A percentile compares a stretch with the other conserved stretches of the same genome.
Conservation (phyloP, 2,797 vertebrate genomes). For the Garrulus glandarius region DNA sequence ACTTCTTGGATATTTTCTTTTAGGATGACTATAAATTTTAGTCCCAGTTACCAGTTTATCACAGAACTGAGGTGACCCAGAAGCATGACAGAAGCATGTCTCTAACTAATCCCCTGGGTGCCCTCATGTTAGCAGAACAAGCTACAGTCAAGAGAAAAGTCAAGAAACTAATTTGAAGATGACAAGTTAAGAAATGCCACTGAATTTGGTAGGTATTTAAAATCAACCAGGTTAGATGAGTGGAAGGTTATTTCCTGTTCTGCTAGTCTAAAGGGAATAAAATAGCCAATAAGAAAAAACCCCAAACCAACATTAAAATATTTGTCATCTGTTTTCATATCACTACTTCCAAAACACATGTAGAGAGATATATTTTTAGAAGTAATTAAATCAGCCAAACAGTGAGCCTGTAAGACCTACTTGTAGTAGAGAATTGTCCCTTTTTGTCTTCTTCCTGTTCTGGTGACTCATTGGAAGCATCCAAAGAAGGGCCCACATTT, state of each 20-base stretch:
- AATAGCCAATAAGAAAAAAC: neutral
- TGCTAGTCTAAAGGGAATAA: conserved; percentile 19
- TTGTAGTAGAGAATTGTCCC: neutral
- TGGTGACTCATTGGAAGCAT: neutral
- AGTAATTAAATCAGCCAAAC: neutral
- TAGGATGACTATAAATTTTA: conserved; percentile 51
- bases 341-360: neutral
- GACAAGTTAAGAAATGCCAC: conserved; percentile 68
- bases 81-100: neutral
- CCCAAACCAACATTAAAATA: neutral
- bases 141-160: conserved; percentile 49
- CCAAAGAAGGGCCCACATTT: neutral
- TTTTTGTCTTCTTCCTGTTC: neutral
- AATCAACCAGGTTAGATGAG: conserved; percentile 69
- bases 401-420: neutral
- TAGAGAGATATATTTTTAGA: neutral
- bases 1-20: conserved; percentile 36
- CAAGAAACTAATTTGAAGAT: conserved; percentile 72
- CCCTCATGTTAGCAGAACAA: conserved; percentile 30
- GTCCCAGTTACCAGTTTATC: conserved; percentile 50
- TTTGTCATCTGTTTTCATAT: neutral
- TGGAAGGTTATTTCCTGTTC: conserved; percentile 40
- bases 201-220: conserved; percentile 50
- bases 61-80: conserved; percentile 44
- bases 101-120: conserved; percentile 22